These are phyloP conservation scores for Troides helena DNA, from an alignment of 2,888 invertebrate genomes.

Conservation along the genomic window DNA sequence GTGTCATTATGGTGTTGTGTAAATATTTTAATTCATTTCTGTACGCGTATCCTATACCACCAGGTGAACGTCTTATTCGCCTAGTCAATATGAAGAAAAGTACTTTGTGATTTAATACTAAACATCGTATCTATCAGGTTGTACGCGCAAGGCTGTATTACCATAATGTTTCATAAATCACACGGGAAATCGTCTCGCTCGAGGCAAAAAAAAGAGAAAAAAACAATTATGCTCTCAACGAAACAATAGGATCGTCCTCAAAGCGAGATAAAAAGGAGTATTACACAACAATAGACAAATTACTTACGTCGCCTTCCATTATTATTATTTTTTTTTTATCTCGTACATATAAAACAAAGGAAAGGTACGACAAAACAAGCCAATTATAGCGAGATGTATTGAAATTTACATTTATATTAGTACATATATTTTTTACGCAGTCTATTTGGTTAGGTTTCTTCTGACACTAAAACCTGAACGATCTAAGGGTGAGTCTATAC, in stretches of 20 bases:
- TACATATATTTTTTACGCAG: no score
- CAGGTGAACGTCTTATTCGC: no score
- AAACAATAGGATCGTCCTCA: slow-evolving; percentile 18
- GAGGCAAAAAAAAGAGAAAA: slow-evolving; percentile 11
- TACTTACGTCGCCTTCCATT: slow-evolving; percentile 4
- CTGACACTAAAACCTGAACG: no score
- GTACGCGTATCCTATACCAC: no score
- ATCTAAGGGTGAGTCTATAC: no score
- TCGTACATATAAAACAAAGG: slow-evolving; percentile 3
- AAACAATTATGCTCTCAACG: slow-evolving; percentile 20
- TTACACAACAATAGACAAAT: slow-evolving; percentile 15
- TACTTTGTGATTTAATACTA: no score
- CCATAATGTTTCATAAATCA: slow-evolving; percentile 26
- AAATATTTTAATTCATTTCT: no score
- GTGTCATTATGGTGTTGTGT: no score
- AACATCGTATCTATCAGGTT: no score
- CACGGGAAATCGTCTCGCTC: slow-evolving; percentile 4
- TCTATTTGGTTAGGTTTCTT: no score
- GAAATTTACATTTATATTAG: not conserved
- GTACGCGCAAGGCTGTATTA: slow-evolving; percentile 9
- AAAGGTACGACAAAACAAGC: not conserved
- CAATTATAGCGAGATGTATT: not conserved
- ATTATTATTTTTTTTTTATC: slow-evolving; percentile 5
- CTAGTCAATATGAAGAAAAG: no score
- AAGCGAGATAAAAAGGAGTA: not conserved